phyloP scores from a whole-genome alignment of 2,888 invertebrate genomes.

The Melolontha melolontha region DNA sequence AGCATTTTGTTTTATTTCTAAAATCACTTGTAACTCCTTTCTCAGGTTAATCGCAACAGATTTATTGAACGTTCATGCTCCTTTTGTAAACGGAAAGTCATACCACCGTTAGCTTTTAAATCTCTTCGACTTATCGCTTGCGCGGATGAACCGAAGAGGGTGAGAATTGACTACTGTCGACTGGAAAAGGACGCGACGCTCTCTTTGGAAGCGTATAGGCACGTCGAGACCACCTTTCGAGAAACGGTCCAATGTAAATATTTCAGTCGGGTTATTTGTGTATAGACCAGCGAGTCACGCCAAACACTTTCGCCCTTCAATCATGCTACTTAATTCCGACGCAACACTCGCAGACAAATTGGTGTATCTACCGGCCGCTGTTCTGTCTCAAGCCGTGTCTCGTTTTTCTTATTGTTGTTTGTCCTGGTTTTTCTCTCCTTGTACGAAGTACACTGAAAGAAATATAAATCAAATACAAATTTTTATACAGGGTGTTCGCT shows the following conservation, averaged over 20 bases:
- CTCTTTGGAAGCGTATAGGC: no score
- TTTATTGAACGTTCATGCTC: background rate
- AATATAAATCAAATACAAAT: no score
- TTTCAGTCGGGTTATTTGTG: conserved; percentile 62
- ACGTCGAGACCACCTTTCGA: conserved; percentile 51
- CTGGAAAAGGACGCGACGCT: no score
- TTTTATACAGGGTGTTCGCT: no score
- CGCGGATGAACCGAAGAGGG: no score
- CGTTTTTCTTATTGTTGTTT: no score
- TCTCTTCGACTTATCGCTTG: no score
- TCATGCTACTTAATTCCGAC: conserved; percentile 60
- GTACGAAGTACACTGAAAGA: no score
- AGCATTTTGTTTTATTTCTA: no score
- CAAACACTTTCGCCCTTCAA: conserved; percentile 64
- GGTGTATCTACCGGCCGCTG: conserved; percentile 47
- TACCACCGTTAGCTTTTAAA: background rate
- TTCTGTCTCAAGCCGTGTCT: background rate
- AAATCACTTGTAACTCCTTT: background rate
- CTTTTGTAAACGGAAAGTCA: background rate
- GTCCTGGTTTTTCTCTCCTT: no score
- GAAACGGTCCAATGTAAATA: conserved; percentile 54
- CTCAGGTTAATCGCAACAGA: conserved; percentile 8
- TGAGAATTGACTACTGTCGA: no score
- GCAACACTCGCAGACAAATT: conserved; percentile 62
- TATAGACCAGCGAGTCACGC: conserved; percentile 57